phyloP scores from a whole-genome alignment of 35 echinoderm and acorn worm genomes.

The Heliocidaris tuberculata region DNA sequence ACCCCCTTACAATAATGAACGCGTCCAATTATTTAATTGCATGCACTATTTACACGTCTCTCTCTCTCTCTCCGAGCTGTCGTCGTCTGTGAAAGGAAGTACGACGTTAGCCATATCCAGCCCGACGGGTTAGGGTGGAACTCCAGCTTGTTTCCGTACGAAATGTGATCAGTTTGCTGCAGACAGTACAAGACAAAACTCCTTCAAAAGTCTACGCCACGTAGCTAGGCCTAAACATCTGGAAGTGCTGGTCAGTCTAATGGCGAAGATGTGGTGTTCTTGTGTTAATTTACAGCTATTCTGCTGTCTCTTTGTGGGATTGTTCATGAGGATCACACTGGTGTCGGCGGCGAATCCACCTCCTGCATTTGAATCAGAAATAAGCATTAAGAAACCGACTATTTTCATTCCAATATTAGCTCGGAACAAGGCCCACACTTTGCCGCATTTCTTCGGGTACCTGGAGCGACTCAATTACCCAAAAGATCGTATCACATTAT shows the following conservation, averaged over 20 bases:
- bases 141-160: not conserved
- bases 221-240: not conserved
- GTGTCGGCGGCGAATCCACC: not conserved
- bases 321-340: not conserved
- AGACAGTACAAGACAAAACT: too few species aligned
- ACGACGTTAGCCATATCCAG: not conserved
- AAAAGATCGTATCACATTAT: slow-evolving; percentile 73
- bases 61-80: not conserved
- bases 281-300: not conserved
- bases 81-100: not conserved
- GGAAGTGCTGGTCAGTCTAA: not conserved
- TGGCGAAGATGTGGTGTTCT: not conserved
- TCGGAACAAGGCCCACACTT: slow-evolving; percentile 75
- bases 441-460: slow-evolving; percentile 69
- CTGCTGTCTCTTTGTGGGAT: not conserved
- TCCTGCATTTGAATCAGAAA: not conserved
- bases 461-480: slow-evolving; percentile 74
- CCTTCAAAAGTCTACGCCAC: not conserved
- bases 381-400: slow-evolving; percentile 45
- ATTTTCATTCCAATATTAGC: slow-evolving; percentile 77
- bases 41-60: not conserved
- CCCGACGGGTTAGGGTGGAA: not conserved
- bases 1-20: not conserved
- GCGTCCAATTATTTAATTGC: not conserved
- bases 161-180: not conserved